Percentiles rank a stretch among this genome's conserved stretches.
These are phyloP conservation scores for Gerris buenoi DNA, from an alignment of 1,140 invertebrate species.

Conservation along the genomic window DNA sequence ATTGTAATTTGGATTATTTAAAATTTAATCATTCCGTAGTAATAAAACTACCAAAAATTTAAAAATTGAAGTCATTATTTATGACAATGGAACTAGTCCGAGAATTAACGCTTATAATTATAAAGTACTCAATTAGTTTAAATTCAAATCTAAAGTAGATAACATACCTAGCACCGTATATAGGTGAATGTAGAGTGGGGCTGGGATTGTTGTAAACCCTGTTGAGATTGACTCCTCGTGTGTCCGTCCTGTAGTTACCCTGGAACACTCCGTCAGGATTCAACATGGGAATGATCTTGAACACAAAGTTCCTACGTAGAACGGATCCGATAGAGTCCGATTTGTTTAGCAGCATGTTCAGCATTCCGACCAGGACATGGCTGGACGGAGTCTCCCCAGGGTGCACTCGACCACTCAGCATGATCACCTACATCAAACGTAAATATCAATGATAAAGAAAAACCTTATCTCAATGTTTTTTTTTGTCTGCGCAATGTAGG, in stretches of 20 bases:
- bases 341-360: conserved; percentile 58
- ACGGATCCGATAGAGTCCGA: conserved; percentile 55
- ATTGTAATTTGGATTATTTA: too few species aligned
- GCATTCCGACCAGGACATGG: conserved; percentile 84
- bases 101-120: too few species aligned
- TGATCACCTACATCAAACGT: conserved; percentile 47
- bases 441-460: background rate
- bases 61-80: too few species aligned
- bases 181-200: conserved; percentile 57
- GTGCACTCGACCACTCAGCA: conserved; percentile 81
- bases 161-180: conserved; percentile 50
- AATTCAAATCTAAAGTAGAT: too few species aligned
- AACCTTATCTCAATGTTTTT: background rate
- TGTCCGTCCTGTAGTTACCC: conserved; percentile 81
- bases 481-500: too few species aligned
- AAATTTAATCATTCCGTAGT: too few species aligned
- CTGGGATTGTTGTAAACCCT: conserved; percentile 67
- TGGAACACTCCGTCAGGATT: conserved; percentile 85
- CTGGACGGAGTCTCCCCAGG: conserved; percentile 86
- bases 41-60: too few species aligned
- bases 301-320: conserved; percentile 64
- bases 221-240: conserved; percentile 77
- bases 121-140: too few species aligned
- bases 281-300: conserved; percentile 82
- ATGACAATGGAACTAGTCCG: too few species aligned